Base-by-base conservation (phyloP, 2,888 invertebrate genomes). In the Elysia crispata region DNA sequence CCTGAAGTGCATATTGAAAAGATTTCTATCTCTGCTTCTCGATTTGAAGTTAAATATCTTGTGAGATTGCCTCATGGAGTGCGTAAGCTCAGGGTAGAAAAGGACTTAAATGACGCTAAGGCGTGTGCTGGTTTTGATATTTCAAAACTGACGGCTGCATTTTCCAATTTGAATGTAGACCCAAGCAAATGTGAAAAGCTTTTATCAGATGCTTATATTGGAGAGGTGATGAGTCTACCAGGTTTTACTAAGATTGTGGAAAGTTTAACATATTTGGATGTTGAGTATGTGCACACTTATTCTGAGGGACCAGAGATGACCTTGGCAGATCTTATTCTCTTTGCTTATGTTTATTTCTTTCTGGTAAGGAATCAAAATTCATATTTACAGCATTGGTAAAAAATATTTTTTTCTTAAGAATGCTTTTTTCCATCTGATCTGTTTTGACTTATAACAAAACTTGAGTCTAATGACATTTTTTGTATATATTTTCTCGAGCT, bases 221-320 rank as follows among this genome's bases (percentile, higher is more conserved):
- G 28, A 28, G 15, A 66, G 67, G 30, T 30, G 8, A 28, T 28
- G 1, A 28, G 41, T 41, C 3, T 41, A 3, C 41, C 41, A 49
- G 86, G 86, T 49, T 81, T 87, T 20, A 82, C 49, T 25, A 57
- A 76, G 5, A 83, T 84, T 78, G 73, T 89, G 23, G 76, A 84
- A 54, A 83, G 60, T 18, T 77, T 89, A 74, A 86, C 85, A 0
- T 76, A 86, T 33, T 64, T 84, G 75, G 86, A 89, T 67, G 79
- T 87, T 69, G 81, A 85, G 33, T 85, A 92, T 75, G 86, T 90
- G 57, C 97, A 97, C 90, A 93, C 94, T 74, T 98, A 95, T 93
- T 95, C 96, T 1, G 97, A 98, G 92, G 97, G 97, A 0, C 95
- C 95, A 0, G 94, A 94, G 83, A 94, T 97, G 88, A 96, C 97